These are phyloP conservation scores for Pseudomyrmex cubaensis DNA, from an alignment of 1,140 invertebrate species.

Conservation along the genomic window DNA sequence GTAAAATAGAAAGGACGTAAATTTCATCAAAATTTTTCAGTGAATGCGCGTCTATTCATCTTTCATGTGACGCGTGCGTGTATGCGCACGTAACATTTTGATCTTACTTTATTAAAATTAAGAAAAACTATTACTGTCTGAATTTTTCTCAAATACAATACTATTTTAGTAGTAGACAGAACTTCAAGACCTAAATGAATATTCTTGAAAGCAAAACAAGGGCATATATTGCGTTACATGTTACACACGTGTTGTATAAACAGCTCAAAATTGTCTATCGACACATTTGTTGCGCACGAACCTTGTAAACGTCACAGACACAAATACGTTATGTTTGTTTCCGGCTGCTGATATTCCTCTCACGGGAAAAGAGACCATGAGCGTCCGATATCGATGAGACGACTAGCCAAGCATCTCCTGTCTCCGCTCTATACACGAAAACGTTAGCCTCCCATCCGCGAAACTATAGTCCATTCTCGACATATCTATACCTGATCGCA, in stretches of 20 bases:
- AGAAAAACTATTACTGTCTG: no score
- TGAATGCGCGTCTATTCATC: no score
- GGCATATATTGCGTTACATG: neutral
- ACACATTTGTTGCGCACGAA: neutral
- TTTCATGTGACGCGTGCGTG: no score
- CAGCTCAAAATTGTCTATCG: neutral
- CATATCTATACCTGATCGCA: conserved; percentile 62
- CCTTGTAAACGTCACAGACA: conserved; percentile 20
- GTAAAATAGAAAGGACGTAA: neutral
- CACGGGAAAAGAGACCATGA: neutral
- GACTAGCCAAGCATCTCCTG: conserved; percentile 13
- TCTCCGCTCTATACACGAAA: conserved; percentile 18
- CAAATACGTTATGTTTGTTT: conserved; percentile 23
- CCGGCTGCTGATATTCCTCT: neutral
- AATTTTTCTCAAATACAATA: neutral
- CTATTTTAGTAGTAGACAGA: neutral
- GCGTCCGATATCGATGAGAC: conserved; percentile 28
- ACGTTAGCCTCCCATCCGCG: conserved; percentile 23
- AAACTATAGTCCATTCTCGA: conserved; percentile 55
- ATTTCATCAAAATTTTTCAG: no score
- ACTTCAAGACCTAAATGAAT: neutral
- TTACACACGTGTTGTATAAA: conserved; percentile 16
- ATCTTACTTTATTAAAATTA: no score
- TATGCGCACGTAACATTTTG: no score
- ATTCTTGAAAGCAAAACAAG: neutral